A percentile compares a stretch with the other conserved stretches of the same genome.
Conservation (phyloP, 1,140 invertebrate genomes). For the Ruditapes philippinarum region DNA sequence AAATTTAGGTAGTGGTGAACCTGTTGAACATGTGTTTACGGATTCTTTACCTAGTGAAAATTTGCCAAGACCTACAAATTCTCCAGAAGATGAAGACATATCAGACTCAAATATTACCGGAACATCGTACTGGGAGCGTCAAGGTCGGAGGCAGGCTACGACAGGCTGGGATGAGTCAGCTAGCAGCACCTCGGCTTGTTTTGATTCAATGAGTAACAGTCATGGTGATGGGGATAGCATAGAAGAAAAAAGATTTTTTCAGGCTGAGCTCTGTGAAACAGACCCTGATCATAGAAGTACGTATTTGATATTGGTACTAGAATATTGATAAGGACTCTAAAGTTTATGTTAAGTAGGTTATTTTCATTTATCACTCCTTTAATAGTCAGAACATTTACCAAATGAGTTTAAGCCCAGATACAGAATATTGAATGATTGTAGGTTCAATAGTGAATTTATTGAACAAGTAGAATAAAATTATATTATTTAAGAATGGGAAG, state of each 20-base stretch:
- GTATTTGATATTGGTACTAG: no score
- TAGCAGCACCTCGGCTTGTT: neutral
- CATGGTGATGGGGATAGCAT: conserved; percentile 49
- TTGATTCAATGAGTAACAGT: conserved; percentile 25
- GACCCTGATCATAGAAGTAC: conserved; percentile 73
- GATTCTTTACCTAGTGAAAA: conserved; percentile 63
- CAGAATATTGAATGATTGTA: no score
- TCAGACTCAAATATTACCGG: neutral
- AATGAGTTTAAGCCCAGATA: no score
- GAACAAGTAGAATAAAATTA: no score
- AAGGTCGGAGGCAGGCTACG: neutral
- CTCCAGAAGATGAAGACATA: neutral
- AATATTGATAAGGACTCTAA: no score
- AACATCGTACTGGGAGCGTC: conserved; percentile 13
- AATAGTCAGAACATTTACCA: no score
- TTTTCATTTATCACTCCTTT: no score
- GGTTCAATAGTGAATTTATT: no score
- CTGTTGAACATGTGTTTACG: conserved; percentile 61
- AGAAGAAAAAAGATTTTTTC: conserved; percentile 64
- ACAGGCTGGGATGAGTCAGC: conserved; percentile 49
- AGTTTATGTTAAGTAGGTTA: no score
- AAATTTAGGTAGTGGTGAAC: conserved; percentile 50
- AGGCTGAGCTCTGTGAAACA: conserved; percentile 25
- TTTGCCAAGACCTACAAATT: conserved; percentile 22
- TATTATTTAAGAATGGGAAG: no score